phyloP scores from a whole-genome alignment of 2,797 vertebrate genomes.

The Choloepus didactylus region DNA sequence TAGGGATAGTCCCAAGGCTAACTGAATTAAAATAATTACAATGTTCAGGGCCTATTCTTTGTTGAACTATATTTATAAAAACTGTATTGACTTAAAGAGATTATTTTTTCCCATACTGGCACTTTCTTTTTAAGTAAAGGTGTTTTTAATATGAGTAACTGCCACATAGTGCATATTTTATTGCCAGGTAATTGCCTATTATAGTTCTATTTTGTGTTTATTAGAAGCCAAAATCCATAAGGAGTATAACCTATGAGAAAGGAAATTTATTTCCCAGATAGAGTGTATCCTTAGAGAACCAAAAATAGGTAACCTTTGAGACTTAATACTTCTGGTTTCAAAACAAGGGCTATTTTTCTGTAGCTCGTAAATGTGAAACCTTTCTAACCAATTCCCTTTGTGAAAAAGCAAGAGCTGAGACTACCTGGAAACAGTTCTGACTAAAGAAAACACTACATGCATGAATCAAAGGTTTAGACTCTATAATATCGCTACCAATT shows the following conservation, averaged over 20 bases:
- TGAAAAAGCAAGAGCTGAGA: not conserved
- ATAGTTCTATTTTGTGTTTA: not conserved
- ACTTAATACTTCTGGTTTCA: not conserved
- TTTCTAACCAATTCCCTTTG: not conserved
- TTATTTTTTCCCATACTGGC: not conserved
- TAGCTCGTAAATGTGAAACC: not conserved
- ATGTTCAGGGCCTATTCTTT: not conserved
- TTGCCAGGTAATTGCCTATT: not conserved
- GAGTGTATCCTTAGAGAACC: not conserved
- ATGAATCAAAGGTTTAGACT: not conserved
- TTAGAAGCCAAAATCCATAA: conserved; percentile 22
- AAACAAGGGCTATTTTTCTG: not conserved
- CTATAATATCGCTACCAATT: not conserved
- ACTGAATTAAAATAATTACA: not conserved
- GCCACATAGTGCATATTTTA: not conserved
- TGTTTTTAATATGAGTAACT: not conserved
- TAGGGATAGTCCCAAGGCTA: not conserved
- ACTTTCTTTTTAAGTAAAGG: not conserved
- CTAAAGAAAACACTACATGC: accelerated
- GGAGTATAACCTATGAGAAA: not conserved
- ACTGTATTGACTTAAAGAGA: not conserved
- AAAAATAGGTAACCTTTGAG: not conserved
- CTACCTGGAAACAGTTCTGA: not conserved
- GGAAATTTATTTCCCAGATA: not conserved
- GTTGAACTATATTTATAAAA: conserved; percentile 30